Conservation (phyloP, 2,797 vertebrate genomes). For the Huso huso region DNA sequence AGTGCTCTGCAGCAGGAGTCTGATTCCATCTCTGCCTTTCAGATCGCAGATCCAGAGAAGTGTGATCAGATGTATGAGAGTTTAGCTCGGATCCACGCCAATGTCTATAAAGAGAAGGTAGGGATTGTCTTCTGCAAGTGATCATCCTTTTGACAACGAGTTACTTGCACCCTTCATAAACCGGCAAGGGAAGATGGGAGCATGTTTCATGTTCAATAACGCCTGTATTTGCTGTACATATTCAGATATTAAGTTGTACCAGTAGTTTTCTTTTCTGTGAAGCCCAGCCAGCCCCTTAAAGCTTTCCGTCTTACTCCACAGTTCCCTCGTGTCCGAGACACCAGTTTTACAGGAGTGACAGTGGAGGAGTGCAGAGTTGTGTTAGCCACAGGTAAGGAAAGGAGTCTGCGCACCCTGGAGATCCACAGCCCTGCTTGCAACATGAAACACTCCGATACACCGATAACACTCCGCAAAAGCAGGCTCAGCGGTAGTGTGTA, state of each 20-base stretch:
- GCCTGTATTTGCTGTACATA: not conserved
- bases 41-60: slow-evolving; percentile 84
- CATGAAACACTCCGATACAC: too few relatives aligned
- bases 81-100: slow-evolving; percentile 77
- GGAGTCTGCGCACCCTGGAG: too few relatives aligned
- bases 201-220: not conserved
- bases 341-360: slow-evolving; percentile 91
- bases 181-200: not conserved
- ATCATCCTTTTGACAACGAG: not conserved
- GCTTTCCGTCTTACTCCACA: slow-evolving; percentile 30
- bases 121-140: slow-evolving; percentile 22
- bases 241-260: too few relatives aligned
- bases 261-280: too few relatives aligned
- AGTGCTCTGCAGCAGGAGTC: not conserved
- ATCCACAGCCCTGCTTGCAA: not conserved
- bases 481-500: too few relatives aligned
- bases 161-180: too few relatives aligned
- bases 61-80: slow-evolving; percentile 93
- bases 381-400: slow-evolving; percentile 73
- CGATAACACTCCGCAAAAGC: too few relatives aligned
- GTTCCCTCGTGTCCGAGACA: slow-evolving; percentile 89
- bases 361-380: slow-evolving; percentile 81
- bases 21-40: slow-evolving; percentile 13
- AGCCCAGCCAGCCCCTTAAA: not conserved
- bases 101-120: slow-evolving; percentile 77